These are phyloP conservation scores for Cephus pygmeus DNA, from an alignment of 2,888 invertebrate species.

Conservation along the genomic window DNA sequence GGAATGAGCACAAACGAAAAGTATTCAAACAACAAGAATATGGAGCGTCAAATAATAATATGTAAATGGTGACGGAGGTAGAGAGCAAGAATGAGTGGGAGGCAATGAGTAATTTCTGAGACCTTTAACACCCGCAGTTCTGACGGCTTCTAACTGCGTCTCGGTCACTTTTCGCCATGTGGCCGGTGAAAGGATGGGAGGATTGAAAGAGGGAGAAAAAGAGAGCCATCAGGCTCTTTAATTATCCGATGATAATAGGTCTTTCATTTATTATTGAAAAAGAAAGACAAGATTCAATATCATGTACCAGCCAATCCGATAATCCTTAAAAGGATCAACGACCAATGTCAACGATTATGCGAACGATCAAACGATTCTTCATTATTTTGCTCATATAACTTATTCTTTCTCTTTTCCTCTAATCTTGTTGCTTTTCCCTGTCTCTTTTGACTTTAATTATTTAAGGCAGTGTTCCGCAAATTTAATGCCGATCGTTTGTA, in stretches of 20 bases:
- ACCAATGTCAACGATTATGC: neutral
- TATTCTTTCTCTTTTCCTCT: neutral
- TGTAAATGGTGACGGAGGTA: neutral
- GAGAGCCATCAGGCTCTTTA: neutral
- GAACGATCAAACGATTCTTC: neutral
- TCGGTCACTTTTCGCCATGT: neutral
- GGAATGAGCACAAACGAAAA: neutral
- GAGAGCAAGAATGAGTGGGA: neutral
- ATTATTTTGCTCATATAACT: neutral
- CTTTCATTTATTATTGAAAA: neutral
- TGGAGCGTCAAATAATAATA: neutral
- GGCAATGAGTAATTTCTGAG: neutral
- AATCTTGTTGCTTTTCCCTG: neutral
- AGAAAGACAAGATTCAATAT: neutral
- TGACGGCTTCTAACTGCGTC: neutral
- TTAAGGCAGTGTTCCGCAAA: neutral
- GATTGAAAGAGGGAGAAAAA: neutral
- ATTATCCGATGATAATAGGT: neutral
- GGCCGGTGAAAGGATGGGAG: neutral
- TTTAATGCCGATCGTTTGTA: neutral
- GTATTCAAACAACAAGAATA: neutral
- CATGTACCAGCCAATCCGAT: neutral
- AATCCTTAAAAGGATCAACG: neutral
- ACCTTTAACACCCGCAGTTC: neutral
- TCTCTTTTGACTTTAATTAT: neutral